Percentiles rank a stretch among this genome's conserved stretches.
These are phyloP conservation scores for Mimumesa dahlbomi DNA, from an alignment of 2,888 invertebrate species.

Conservation along the genomic window DNA sequence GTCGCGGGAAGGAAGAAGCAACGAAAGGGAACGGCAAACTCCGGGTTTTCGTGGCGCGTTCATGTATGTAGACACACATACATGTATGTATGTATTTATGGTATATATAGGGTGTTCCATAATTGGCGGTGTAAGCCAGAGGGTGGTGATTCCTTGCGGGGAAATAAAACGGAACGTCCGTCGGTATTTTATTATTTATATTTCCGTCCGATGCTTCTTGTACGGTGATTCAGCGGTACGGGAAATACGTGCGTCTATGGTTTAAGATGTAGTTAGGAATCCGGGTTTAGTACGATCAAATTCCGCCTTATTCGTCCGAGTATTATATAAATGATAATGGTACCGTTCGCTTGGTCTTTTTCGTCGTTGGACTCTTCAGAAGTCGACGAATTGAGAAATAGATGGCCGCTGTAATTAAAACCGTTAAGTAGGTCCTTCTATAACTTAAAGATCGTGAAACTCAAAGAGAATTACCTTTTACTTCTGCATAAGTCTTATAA, in stretches of 20 bases:
- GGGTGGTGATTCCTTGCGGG: constrained; percentile 34
- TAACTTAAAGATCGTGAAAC: too few species aligned
- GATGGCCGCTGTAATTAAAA: too few species aligned
- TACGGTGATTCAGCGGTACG: background rate
- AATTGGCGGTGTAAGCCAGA: constrained; percentile 39
- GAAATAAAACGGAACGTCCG: constrained; percentile 32
- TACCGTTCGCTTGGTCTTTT: too few species aligned
- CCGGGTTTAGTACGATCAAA: too few species aligned
- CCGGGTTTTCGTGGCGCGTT: constrained; percentile 2
- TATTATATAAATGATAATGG: too few species aligned
- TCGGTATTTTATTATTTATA: constrained; percentile 38
- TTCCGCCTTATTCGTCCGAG: too few species aligned
- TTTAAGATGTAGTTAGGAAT: constrained; percentile 1
- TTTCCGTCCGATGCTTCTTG: background rate
- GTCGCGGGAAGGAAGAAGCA: constrained; percentile 62
- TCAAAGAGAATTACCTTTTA: too few species aligned
- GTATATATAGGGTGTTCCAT: constrained; percentile 19
- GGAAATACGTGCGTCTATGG: constrained; percentile 3
- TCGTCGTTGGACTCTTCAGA: too few species aligned
- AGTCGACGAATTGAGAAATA: too few species aligned
- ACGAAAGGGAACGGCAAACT: constrained; percentile 22
- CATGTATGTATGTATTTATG: constrained; percentile 15
- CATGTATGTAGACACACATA: constrained; percentile 17
- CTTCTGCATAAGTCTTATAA: too few species aligned
- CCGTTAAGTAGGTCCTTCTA: too few species aligned